phyloP scores from a whole-genome alignment of 2,888 invertebrate species.

The Eumerus sabulonum region DNA sequence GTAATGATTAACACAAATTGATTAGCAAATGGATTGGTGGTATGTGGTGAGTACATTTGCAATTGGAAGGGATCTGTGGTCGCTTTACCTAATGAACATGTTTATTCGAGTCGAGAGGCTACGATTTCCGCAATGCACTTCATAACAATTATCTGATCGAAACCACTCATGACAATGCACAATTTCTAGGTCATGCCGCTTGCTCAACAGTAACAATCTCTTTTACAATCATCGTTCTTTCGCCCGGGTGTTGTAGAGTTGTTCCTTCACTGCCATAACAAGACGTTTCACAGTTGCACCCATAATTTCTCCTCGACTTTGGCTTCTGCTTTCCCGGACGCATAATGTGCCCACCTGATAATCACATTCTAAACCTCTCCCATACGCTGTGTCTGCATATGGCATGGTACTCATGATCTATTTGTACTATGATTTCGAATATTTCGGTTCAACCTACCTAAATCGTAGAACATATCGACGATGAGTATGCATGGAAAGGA shows the following conservation, averaged over 20 bases:
- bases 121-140: neutral
- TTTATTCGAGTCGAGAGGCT: no score
- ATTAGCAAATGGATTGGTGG: constrained; percentile 37
- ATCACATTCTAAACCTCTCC: constrained; percentile 48
- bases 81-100: no score
- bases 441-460: constrained; percentile 37
- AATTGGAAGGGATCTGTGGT: no score
- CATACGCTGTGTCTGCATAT: constrained; percentile 18
- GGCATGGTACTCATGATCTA: constrained; percentile 28
- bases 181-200: constrained; percentile 15
- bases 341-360: constrained; percentile 52
- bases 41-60: neutral
- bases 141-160: constrained; percentile 15
- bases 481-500: constrained; percentile 20
- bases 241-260: neutral
- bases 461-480: constrained; percentile 12
- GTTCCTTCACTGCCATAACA: constrained; percentile 4
- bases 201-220: constrained; percentile 13
- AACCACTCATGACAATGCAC: constrained; percentile 14
- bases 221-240: neutral
- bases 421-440: constrained; percentile 35
- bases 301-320: constrained; percentile 28
- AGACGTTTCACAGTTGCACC: constrained; percentile 36
- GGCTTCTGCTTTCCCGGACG: constrained; percentile 14
- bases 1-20: constrained; percentile 52